Base-by-base conservation (phyloP, 2,113 vertebrate species). In the Centropus unirufus region DNA sequence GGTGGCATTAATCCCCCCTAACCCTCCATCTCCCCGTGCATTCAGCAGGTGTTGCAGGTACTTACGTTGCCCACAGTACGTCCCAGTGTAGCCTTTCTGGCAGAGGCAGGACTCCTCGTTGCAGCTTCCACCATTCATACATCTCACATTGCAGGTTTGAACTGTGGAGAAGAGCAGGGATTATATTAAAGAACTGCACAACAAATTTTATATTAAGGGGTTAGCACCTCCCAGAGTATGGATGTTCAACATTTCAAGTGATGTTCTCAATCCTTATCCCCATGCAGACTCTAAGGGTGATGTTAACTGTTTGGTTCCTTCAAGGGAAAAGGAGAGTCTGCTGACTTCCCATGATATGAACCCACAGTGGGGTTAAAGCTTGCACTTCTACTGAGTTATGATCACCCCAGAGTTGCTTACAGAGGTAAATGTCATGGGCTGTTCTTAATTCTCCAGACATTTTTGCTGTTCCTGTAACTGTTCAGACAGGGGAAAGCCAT, bases 1-100 rank as follows among this genome's bases (percentile, higher is more conserved):
- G 16, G 57, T 44, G 15, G 14, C 29, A 3, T 1, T 62, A 9
- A n/a, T 1, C 26, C 1, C 7, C 11, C 61, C 13, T 8, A 8
- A 19, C 20, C 39, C 42, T 8, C 13, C 51, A 30, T 44, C 61
- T 39, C 57, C 4, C 32, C 10, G 2, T 1, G 23, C 1, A 1
- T 1, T 2, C 20, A 11, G 46, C 24, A 7, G 27, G 15, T 3
- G 5, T 4, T 9, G 19, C 5, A 4, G 32, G 34, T 46, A 99
- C 99, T 99, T 96, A 99, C 98, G 98, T 66, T 99, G 99, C 52
- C 99, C 99, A 13, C 99, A 99, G 97, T 99, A 98, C 3, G 95
- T 98, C 6, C 99, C 99, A 0, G 97, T 99, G 90, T 98, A 99
- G 74, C 99, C 99, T 67, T 99, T 99, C 47, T 98, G 97, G 96